These are phyloP conservation scores for Leontocebus nigricollis DNA, from an alignment of 2,797 vertebrate genomes.

Conservation along the genomic window DNA sequence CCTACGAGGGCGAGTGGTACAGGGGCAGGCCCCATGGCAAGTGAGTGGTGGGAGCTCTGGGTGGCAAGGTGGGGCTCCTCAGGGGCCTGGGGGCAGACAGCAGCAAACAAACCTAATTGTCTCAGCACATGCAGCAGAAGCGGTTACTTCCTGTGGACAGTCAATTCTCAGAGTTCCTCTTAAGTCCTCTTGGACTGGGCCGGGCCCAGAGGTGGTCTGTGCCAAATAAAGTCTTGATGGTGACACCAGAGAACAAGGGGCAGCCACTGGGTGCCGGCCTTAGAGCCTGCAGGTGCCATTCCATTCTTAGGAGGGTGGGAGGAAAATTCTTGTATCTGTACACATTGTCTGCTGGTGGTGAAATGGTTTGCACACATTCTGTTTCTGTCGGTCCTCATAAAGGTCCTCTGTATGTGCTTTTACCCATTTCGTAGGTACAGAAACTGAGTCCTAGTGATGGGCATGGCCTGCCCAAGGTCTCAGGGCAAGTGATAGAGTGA, in stretches of 20 bases:
- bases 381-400: rapidly evolving
- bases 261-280: rapidly evolving
- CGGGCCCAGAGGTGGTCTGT: neutral
- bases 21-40: slow-evolving; percentile 84
- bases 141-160: neutral
- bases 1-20: slow-evolving; percentile 86
- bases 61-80: neutral
- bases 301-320: neutral
- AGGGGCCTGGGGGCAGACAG: neutral
- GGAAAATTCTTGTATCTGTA: rapidly evolving
- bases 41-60: slow-evolving; percentile 74
- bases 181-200: neutral
- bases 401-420: neutral
- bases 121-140: rapidly evolving
- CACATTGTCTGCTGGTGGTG: too few relatives aligned
- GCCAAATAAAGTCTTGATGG: neutral
- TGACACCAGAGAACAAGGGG: neutral
- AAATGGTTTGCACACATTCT: neutral
- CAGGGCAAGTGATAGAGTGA: neutral
- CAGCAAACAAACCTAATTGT: rapidly evolving
- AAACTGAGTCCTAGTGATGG: neutral
- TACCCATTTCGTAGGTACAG: neutral
- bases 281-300: neutral
- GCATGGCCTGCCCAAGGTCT: neutral
- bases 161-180: neutral